Conservation (phyloP, 2,113 vertebrate species). For the Petromus typicus region DNA sequence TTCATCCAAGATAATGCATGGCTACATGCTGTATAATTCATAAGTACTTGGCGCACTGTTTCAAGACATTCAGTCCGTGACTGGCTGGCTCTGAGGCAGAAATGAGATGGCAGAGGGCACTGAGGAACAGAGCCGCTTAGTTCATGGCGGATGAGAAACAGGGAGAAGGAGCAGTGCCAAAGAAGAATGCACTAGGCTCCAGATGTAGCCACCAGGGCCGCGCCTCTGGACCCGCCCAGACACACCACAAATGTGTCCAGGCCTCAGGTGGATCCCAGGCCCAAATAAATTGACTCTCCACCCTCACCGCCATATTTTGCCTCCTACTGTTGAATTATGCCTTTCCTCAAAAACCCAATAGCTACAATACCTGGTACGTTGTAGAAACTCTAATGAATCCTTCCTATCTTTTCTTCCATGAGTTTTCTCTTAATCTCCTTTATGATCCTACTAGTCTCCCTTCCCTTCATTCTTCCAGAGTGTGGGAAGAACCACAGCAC, state of each 20-base stretch:
- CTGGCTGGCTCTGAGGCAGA: background rate
- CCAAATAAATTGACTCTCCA: background rate
- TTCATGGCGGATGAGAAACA: background rate
- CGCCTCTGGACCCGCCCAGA: background rate
- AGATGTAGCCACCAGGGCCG: background rate
- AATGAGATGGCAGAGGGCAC: background rate
- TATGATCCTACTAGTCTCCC: background rate
- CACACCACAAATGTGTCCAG: background rate
- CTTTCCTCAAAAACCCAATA: slow-evolving; percentile 8
- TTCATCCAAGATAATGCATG: background rate
- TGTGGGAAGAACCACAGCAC: background rate
- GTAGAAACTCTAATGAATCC: background rate
- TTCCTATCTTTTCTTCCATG: background rate
- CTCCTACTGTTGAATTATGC: background rate
- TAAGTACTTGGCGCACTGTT: background rate
- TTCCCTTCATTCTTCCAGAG: slow-evolving; percentile 1
- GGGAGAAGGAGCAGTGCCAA: background rate
- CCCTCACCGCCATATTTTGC: background rate
- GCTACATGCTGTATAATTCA: background rate
- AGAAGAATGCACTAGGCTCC: background rate
- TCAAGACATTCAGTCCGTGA: background rate
- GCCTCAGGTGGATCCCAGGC: background rate
- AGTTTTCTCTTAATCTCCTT: background rate
- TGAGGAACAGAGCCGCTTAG: background rate
- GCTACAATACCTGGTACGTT: background rate